phyloP scores from a whole-genome alignment of 2,797 vertebrate species.

The Mormyrops attenuatus region DNA sequence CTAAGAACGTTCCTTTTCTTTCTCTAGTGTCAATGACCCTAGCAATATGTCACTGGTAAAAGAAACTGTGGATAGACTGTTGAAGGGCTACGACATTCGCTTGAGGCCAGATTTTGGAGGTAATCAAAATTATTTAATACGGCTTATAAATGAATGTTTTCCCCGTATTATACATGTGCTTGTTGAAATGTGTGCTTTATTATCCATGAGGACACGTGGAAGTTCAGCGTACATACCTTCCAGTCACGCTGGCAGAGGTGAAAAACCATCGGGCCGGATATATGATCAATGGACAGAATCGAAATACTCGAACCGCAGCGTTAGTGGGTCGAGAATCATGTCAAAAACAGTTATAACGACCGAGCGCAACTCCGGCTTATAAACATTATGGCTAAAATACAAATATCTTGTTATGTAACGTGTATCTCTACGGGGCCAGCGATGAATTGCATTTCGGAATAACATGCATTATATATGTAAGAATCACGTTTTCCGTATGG shows the following conservation, averaged over 20 bases:
- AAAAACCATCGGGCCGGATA: constrained; percentile 24
- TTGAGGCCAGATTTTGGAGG: constrained; percentile 99
- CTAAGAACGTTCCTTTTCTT: constrained; percentile 39
- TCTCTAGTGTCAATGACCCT: constrained; percentile 78
- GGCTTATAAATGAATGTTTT: constrained; percentile 33
- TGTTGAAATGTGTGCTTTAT: constrained; percentile 15
- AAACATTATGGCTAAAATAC: neutral
- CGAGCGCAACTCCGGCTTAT: neutral
- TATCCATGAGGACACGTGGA: constrained; percentile 38
- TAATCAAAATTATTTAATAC: constrained; percentile 66
- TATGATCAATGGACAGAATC: constrained; percentile 14
- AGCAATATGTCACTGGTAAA: constrained; percentile 99
- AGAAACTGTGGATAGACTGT: constrained; percentile 95
- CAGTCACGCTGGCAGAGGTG: constrained; percentile 17
- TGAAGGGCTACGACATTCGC: constrained; percentile 98
- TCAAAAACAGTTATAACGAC: neutral
- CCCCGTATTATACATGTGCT: constrained; percentile 23
- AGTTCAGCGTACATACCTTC: constrained; percentile 43
- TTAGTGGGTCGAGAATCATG: constrained; percentile 8
- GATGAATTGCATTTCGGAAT: neutral
- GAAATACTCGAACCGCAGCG: constrained; percentile 30
- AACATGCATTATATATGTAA: neutral
- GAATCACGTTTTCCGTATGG: neutral
- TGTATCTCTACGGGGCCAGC: neutral
- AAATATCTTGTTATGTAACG: constrained; percentile 1